A percentile compares a stretch with the other conserved stretches of the same genome.
Conservation (phyloP, 2,797 vertebrate species). For the Enteromius paludinosus region DNA sequence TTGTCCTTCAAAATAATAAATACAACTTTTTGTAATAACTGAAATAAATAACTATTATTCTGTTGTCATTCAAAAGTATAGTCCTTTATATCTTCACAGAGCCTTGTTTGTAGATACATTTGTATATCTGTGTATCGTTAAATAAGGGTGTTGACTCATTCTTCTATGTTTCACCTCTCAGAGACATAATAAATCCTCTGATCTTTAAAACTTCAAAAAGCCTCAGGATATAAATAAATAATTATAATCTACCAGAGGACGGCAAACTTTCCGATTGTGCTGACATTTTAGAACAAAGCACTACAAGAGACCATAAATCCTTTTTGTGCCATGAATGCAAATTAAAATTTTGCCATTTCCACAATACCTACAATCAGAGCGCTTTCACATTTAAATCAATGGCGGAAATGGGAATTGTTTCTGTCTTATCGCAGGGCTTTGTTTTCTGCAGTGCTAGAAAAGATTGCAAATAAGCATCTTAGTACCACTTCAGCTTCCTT, state of each 20-base stretch:
- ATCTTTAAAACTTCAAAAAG: slow-evolving; percentile 29
- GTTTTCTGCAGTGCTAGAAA: slow-evolving; percentile 31
- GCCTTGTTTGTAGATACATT: neutral
- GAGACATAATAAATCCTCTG: slow-evolving; percentile 40
- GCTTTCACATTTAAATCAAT: slow-evolving; percentile 61
- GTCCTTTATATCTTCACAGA: neutral
- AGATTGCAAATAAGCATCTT: slow-evolving; percentile 11
- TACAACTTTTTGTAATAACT: neutral
- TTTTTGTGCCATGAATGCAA: slow-evolving; percentile 47
- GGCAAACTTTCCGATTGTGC: slow-evolving; percentile 44
- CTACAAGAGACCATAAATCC: slow-evolving; percentile 53
- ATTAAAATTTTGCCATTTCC: slow-evolving; percentile 53
- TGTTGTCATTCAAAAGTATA: neutral
- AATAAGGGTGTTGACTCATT: neutral
- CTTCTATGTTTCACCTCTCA: slow-evolving; percentile 6
- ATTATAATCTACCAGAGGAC: slow-evolving; percentile 36
- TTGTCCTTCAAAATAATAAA: neutral
- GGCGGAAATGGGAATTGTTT: slow-evolving; percentile 49
- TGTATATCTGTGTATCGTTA: neutral
- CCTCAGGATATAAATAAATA: slow-evolving; percentile 22
- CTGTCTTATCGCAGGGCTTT: slow-evolving; percentile 49
- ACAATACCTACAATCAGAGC: slow-evolving; percentile 49
- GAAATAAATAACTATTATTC: neutral
- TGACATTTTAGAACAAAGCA: slow-evolving; percentile 61
- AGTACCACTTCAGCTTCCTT: slow-evolving; percentile 1